Conservation (phyloP, 2,113 vertebrate species). For the Columba janthina region DNA sequence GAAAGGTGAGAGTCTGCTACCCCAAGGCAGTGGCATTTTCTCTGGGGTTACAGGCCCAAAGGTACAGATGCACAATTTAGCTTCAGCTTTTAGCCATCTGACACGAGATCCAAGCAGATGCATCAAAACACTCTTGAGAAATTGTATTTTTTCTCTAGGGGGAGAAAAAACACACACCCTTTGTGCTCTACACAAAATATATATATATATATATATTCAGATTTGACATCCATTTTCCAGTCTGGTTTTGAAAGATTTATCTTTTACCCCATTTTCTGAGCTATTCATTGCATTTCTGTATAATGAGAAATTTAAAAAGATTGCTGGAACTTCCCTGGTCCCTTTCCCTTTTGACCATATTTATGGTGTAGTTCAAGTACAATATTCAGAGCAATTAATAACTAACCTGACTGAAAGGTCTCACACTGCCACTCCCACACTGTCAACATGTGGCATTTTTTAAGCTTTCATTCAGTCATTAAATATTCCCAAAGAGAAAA, state of each 20-base stretch:
- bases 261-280: background rate
- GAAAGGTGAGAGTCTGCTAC: background rate
- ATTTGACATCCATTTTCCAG: background rate
- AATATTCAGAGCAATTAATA: background rate
- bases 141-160: background rate
- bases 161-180: background rate
- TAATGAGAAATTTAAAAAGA: background rate
- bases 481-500: slow-evolving; percentile 18
- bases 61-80: background rate
- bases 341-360: background rate
- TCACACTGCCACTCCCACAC: slow-evolving; percentile 82
- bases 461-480: background rate
- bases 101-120: background rate
- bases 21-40: background rate
- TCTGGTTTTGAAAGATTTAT: background rate
- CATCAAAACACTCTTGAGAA: background rate
- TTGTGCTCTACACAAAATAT: background rate
- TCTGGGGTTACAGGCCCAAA: background rate
- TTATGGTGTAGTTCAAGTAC: background rate
- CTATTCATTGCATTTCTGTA: background rate
- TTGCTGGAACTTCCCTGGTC: background rate
- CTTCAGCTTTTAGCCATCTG: background rate
- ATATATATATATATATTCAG: background rate
- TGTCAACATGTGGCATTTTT: slow-evolving; percentile 72
- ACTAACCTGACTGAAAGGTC: slow-evolving; percentile 87